Evolutionary conservation across 1,140 invertebrate species (phyloP), one percentile per base, ranked within the genome.

Genomic region (Nasonia vitripennis): DNA sequence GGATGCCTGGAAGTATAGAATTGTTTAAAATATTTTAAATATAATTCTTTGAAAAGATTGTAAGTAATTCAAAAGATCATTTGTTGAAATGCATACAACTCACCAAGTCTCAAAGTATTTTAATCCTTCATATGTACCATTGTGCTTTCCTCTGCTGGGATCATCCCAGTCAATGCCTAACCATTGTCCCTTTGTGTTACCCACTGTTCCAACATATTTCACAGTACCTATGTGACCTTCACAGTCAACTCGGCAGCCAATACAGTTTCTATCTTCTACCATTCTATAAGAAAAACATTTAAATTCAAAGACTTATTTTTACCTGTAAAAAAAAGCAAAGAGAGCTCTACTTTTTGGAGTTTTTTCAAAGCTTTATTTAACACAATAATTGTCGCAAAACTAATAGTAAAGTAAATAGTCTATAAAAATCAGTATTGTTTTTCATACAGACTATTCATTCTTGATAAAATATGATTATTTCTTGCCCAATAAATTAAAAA

Each of bases 121-220:
- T 73, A 95, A 93, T 74, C 96, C 96, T 88, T 98, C 95, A 82
- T 98, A 95, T 51, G 94, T 95, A 0, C 98, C 98, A 95, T 98
- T 95, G 90, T 99, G 98, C 92, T 98, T 98, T 14, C 98, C 98
- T 89, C 98, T 94, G 41, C 92, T 91, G 4, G 95, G 94, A 91
- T 98, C 96, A 93, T 99, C 98, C 98, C 98, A 99, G 90, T 99
- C 98, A 23, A 99, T 95, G 2, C 98, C 98, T 85, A 98, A 94
- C 98, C 98, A 99, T 68, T 92, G 87, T 84, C 95, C 96, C 88
- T 94, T 92, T 7, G 94, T 94, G 10, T 93, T 90, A 27, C 94
- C 93, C 11, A 96, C 94, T 74, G 90, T 87, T 45, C 96, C 96
- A 81, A 95, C 91, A 89, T 94, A 96, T 84, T 92, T 93, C 10